A percentile compares a stretch with the other conserved stretches of the same genome.
Conservation (phyloP, 2,113 vertebrate species). For the Hiodon alosoides region DNA sequence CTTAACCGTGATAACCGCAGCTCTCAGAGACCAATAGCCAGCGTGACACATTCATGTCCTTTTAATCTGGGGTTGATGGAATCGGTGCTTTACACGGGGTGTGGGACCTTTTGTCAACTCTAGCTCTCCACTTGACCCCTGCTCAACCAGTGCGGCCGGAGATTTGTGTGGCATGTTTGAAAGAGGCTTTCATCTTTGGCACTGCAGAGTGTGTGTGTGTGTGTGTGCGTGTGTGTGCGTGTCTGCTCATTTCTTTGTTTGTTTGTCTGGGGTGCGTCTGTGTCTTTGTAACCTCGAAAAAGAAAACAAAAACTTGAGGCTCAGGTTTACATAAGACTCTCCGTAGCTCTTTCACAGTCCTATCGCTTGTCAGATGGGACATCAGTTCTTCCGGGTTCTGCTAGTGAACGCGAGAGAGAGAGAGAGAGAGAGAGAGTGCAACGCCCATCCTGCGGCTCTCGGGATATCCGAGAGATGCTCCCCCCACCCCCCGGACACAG, state of each 20-base stretch:
- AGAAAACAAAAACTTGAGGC: not conserved
- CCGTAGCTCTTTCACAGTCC: too few relatives aligned
- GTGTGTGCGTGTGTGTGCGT: not conserved
- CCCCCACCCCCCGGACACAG: too few relatives aligned
- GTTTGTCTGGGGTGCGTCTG: not conserved
- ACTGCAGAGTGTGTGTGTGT: not conserved
- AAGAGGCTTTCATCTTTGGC: not conserved
- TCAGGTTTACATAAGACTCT: too few relatives aligned
- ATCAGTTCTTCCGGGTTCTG: too few relatives aligned
- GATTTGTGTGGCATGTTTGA: not conserved
- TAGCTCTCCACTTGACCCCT: not conserved
- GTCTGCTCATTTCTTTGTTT: not conserved
- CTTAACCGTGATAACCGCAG: not conserved
- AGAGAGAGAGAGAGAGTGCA: too few relatives aligned
- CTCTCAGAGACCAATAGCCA: not conserved
- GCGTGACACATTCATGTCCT: not conserved
- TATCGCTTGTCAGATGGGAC: too few relatives aligned
- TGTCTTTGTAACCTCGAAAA: not conserved
- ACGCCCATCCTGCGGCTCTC: too few relatives aligned
- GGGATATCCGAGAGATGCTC: too few relatives aligned
- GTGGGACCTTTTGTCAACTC: not conserved
- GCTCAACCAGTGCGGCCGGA: not conserved
- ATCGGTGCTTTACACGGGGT: conserved; percentile 22
- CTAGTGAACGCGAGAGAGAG: too few relatives aligned
- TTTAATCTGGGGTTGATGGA: not conserved